phyloP scores from a whole-genome alignment of 2,888 invertebrate genomes.

The Geotrupes spiniger region DNA sequence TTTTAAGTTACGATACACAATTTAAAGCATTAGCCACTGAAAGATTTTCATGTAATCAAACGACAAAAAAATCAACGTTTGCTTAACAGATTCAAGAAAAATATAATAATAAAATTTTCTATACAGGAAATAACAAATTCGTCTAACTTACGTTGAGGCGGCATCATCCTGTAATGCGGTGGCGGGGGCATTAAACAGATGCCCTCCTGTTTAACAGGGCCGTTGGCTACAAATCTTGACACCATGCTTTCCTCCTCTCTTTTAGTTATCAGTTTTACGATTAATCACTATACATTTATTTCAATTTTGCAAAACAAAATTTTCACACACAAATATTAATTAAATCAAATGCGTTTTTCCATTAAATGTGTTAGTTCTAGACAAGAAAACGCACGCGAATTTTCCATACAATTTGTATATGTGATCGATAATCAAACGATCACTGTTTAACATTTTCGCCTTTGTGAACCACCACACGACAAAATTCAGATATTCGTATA shows the following conservation, averaged over 20 bases:
- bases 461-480: conserved; percentile 24
- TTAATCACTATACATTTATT: conserved; percentile 14
- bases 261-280: conserved; percentile 14
- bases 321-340: neutral
- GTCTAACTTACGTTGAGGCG: conserved; percentile 40
- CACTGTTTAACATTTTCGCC: conserved; percentile 22
- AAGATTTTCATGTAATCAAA: too few species aligned
- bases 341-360: too few species aligned
- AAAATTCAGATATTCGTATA: conserved; percentile 27
- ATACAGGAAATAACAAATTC: neutral
- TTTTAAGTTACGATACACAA: too few species aligned
- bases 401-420: neutral
- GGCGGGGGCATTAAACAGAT: conserved; percentile 46
- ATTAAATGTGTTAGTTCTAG: neutral
- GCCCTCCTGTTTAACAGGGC: conserved; percentile 49
- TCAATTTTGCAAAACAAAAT: conserved; percentile 7
- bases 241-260: conserved; percentile 38
- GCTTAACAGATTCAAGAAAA: too few species aligned
- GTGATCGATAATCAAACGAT: conserved; percentile 1
- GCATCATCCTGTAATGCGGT: conserved; percentile 46
- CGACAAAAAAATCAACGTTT: too few species aligned
- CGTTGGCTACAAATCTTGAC: conserved; percentile 47
- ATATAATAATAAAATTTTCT: conserved; percentile 7
- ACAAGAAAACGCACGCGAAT: neutral
- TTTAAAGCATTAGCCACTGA: too few species aligned